Conservation (phyloP, 2,797 vertebrate species). For the Lepus oiostolus region DNA sequence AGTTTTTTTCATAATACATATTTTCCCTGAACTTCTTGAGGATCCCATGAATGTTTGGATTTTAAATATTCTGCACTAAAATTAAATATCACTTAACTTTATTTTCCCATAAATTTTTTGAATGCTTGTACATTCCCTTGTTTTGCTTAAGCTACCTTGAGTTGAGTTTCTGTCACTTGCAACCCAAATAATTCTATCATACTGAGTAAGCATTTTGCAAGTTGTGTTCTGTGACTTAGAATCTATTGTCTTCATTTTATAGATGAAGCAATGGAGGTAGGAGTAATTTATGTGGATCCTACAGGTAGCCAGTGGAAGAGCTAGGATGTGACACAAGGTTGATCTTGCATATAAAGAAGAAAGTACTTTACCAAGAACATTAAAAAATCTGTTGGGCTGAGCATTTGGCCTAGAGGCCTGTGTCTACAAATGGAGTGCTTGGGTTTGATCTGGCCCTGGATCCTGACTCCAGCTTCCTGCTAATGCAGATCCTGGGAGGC, state of each 20-base stretch:
- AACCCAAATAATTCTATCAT: not conserved
- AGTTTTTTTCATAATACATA: too few relatives aligned
- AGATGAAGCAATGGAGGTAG: not conserved
- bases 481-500: too few relatives aligned
- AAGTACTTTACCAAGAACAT: not conserved
- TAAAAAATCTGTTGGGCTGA: too few relatives aligned
- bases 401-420: too few relatives aligned
- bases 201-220: not conserved
- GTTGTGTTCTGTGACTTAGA: not conserved
- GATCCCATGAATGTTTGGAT: too few relatives aligned
- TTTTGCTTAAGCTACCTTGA: slow-evolving; percentile 13
- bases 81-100: too few relatives aligned
- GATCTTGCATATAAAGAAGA: not conserved
- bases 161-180: slow-evolving; percentile 44
- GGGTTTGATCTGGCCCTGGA: too few relatives aligned
- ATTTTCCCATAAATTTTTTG: too few relatives aligned
- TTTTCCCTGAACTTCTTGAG: too few relatives aligned
- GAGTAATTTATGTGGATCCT: not conserved
- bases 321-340: not conserved
- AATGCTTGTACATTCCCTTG: not conserved
- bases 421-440: too few relatives aligned
- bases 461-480: too few relatives aligned
- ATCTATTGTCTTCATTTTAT: not conserved
- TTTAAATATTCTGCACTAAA: too few relatives aligned
- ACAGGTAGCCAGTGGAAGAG: not conserved